Evolutionary conservation across 2,888 invertebrate genomes (phyloP).

Genomic region (Tipula helvola): DNA sequence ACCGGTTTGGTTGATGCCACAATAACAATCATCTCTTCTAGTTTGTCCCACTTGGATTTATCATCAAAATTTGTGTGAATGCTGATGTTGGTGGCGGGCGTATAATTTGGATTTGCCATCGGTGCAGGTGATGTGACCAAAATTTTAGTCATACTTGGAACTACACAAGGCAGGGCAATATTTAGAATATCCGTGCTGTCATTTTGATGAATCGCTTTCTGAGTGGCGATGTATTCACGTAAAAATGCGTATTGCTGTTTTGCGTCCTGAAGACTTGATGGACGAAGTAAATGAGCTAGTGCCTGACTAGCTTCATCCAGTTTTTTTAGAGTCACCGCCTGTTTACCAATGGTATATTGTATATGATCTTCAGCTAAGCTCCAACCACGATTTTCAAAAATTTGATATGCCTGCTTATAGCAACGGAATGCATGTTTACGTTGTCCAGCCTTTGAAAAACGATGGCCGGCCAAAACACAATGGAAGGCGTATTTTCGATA

Average conservation of each 20-base stretch:
- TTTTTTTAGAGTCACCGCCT: slow-evolving; percentile 69
- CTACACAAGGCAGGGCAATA: slow-evolving; percentile 63
- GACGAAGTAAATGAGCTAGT: slow-evolving; percentile 63
- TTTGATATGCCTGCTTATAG: slow-evolving; percentile 85
- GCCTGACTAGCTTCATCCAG: slow-evolving; percentile 57
- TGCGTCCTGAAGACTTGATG: slow-evolving; percentile 55
- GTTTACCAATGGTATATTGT: slow-evolving; percentile 83
- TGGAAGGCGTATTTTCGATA: slow-evolving; percentile 92
- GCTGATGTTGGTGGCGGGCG: slow-evolving; percentile 31
- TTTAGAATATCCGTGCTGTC: slow-evolving; percentile 39
- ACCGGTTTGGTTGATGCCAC: slow-evolving; percentile 55
- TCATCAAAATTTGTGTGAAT: slow-evolving; percentile 33
- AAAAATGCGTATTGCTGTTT: slow-evolving; percentile 70
- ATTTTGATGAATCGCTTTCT: slow-evolving; percentile 48
- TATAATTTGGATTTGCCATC: slow-evolving; percentile 23
- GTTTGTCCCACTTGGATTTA: slow-evolving; percentile 50
- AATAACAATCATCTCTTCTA: slow-evolving; percentile 66
- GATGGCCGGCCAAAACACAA: slow-evolving; percentile 89
- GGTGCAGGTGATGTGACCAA: slow-evolving; percentile 35
- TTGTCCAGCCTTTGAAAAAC: slow-evolving; percentile 87
- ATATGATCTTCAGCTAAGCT: slow-evolving; percentile 91
- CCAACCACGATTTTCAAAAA: slow-evolving; percentile 61
- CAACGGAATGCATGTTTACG: slow-evolving; percentile 83
- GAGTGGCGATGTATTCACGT: slow-evolving; percentile 74
- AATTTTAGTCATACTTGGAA: slow-evolving; percentile 55